Evolutionary conservation across 2,797 vertebrate genomes (phyloP).

Genomic region (Onychomys leucogaster): DNA sequence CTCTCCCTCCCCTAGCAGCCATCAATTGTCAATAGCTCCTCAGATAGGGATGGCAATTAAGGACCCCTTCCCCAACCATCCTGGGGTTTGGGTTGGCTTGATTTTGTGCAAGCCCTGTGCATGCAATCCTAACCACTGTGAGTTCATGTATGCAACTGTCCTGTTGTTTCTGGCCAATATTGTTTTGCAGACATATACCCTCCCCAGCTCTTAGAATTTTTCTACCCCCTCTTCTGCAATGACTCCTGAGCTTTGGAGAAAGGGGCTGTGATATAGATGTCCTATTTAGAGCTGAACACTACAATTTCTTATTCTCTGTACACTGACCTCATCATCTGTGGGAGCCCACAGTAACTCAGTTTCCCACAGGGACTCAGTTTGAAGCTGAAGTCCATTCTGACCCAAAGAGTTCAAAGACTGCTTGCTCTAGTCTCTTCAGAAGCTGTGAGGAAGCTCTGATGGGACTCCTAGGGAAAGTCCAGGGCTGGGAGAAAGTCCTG

Average conservation of each 20-base stretch:
- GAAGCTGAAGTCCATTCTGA: no score
- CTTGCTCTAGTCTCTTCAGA: no score
- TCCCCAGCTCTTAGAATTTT: neutral
- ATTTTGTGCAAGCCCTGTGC: neutral
- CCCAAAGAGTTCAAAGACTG: no score
- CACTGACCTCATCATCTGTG: neutral
- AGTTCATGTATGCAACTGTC: neutral
- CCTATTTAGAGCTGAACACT: neutral
- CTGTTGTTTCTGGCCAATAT: neutral
- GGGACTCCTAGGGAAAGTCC: no score
- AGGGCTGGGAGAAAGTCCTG: no score
- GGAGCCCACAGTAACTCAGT: no score
- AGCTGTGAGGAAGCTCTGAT: no score
- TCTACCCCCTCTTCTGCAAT: neutral
- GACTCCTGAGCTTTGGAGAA: neutral
- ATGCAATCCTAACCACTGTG: no score
- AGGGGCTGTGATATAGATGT: neutral
- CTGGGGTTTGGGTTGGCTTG: neutral
- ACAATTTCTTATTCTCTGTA: neutral
- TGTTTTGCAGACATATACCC: neutral
- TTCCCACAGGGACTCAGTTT: no score
- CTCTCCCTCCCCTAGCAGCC: neutral
- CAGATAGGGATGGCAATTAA: neutral
- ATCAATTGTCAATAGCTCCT: neutral
- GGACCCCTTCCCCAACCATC: neutral